These are phyloP conservation scores for Capitulum mitella DNA, from an alignment of 2,888 invertebrate species.

Conservation along the genomic window DNA sequence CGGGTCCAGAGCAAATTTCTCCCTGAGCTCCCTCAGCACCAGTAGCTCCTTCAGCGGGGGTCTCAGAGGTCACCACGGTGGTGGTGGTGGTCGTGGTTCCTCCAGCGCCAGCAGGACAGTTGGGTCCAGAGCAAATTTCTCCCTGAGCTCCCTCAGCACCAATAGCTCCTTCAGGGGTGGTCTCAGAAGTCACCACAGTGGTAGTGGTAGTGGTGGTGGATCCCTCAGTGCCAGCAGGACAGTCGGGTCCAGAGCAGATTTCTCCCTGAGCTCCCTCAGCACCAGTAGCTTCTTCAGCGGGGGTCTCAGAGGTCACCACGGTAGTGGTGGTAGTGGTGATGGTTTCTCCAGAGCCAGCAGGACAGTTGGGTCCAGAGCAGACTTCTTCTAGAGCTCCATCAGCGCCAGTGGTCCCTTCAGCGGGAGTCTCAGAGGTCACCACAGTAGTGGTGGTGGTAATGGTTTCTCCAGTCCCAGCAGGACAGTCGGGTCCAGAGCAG, in stretches of 20 bases:
- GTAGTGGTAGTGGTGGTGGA: neutral
- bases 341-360: neutral
- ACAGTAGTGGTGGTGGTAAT: neutral
- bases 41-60: neutral
- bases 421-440: constrained; percentile 1
- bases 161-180: neutral
- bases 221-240: neutral
- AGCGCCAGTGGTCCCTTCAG: neutral
- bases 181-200: neutral
- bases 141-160: too few relatives aligned
- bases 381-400: neutral
- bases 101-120: neutral
- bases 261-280: too few relatives aligned
- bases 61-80: neutral
- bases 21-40: too few relatives aligned
- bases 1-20: neutral
- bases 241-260: neutral
- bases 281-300: neutral
- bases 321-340: neutral
- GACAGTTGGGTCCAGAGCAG: neutral
- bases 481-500: neutral
- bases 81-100: neutral
- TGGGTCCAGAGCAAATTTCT: neutral
- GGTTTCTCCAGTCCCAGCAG: neutral
- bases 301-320: neutral